Percentiles rank a stretch among this genome's conserved stretches.
These are phyloP conservation scores for Amniataba percoides DNA, from an alignment of 2,797 vertebrate species.

Conservation along the genomic window DNA sequence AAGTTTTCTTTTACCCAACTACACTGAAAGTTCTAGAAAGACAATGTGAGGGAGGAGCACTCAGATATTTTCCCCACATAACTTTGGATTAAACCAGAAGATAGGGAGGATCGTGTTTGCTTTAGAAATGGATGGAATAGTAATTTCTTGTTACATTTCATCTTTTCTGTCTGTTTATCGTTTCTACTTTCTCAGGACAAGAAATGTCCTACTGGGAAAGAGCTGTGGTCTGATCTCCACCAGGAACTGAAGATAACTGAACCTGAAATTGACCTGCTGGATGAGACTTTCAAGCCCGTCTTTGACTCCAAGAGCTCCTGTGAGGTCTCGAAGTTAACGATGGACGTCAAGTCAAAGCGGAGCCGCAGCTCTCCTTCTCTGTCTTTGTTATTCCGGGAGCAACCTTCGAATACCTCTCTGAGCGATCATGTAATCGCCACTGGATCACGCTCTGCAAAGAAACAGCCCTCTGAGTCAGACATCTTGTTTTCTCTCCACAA, in stretches of 20 bases:
- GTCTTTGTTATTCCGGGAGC: conserved; percentile 77
- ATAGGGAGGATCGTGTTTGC: neutral
- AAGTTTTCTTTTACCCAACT: neutral
- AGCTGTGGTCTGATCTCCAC: conserved; percentile 87
- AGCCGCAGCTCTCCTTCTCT: conserved; percentile 85
- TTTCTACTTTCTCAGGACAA: conserved; percentile 58
- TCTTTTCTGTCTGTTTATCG: neutral
- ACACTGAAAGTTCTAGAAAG: neutral
- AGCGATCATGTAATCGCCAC: conserved; percentile 48
- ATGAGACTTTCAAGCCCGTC: conserved; percentile 74
- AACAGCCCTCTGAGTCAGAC: conserved; percentile 79
- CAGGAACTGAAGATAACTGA: conserved; percentile 92
- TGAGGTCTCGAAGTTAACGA: conserved; percentile 67
- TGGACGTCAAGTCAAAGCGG: conserved; percentile 76
- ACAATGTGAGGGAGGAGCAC: neutral
- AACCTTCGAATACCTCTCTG: conserved; percentile 55
- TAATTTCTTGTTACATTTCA: neutral
- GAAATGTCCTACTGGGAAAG: conserved; percentile 53
- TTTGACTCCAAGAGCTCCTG: conserved; percentile 57
- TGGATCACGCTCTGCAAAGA: conserved; percentile 61
- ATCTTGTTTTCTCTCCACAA: conserved; percentile 65
- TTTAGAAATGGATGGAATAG: neutral
- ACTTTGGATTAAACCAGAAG: neutral
- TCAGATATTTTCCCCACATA: neutral
- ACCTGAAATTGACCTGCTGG: conserved; percentile 85